Conservation (phyloP, 2,888 invertebrate species). For the Adelognathus sp. region DNA sequence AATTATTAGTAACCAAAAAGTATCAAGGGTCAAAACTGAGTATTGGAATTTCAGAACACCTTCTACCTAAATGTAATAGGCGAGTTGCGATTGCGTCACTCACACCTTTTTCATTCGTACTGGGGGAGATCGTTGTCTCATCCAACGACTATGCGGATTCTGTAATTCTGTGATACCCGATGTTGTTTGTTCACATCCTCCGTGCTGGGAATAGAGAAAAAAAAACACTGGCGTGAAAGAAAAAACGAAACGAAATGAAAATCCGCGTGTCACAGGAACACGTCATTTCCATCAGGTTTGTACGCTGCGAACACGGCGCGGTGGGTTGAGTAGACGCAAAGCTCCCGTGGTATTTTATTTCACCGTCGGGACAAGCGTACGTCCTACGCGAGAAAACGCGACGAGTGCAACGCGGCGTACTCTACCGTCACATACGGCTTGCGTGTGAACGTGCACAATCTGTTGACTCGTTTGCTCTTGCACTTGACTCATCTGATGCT, state of each 20-base stretch:
- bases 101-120: neutral
- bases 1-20: too few relatives aligned
- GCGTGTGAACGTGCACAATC: neutral
- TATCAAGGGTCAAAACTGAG: too few relatives aligned
- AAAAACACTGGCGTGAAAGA: slow-evolving; percentile 1
- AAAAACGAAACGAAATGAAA: slow-evolving; percentile 44
- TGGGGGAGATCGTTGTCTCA: neutral
- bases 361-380: slow-evolving; percentile 38
- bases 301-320: neutral
- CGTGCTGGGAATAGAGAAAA: neutral
- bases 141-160: neutral
- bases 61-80: too few relatives aligned
- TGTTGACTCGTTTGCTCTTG: slow-evolving; percentile 19
- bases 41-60: too few relatives aligned
- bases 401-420: slow-evolving; percentile 8
- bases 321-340: neutral
- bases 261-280: slow-evolving; percentile 41
- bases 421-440: neutral
- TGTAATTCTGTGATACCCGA: neutral
- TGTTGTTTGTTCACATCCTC: neutral
- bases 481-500: slow-evolving; percentile 40
- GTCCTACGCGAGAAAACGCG: slow-evolving; percentile 34
- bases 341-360: slow-evolving; percentile 48
- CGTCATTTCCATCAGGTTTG: slow-evolving; percentile 55
- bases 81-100: too few relatives aligned